phyloP scores from a whole-genome alignment of 1,140 invertebrate genomes.

The Aphelenchoides avenae region DNA sequence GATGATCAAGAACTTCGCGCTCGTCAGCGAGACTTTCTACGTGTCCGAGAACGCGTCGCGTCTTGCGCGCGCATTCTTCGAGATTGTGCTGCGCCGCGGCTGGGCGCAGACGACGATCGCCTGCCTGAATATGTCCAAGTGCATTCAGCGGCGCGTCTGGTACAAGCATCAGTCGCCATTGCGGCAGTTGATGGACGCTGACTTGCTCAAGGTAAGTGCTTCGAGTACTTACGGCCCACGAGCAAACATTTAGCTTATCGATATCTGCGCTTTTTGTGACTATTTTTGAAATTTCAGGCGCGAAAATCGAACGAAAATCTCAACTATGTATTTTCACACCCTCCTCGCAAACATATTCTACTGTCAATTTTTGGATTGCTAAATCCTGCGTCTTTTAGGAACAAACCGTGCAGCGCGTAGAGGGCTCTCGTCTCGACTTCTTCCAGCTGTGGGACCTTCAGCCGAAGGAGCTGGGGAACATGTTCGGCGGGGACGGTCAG shows the following conservation, averaged over 20 bases:
- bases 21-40: constrained; percentile 45
- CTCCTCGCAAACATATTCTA: too few species aligned
- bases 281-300: too few species aligned
- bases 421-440: constrained; percentile 24
- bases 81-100: constrained; percentile 81
- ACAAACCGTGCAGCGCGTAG: constrained; percentile 34
- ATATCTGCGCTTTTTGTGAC: too few species aligned
- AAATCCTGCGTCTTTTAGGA: too few species aligned
- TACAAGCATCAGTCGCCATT: neutral
- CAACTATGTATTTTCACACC: too few species aligned
- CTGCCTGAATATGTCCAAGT: constrained; percentile 74
- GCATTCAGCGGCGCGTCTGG: constrained; percentile 78
- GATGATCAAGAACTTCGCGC: constrained; percentile 45
- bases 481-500: constrained; percentile 71
- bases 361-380: too few species aligned
- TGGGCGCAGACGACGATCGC: constrained; percentile 80
- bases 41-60: constrained; percentile 75
- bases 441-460: constrained; percentile 26
- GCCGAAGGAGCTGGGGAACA: constrained; percentile 67
- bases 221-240: too few species aligned
- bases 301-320: too few species aligned
- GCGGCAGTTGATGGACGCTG: constrained; percentile 38
- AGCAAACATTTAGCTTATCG: too few species aligned
- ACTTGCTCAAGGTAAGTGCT: constrained; percentile 24
- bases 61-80: constrained; percentile 85